Evolutionary conservation across 64 coral and sea anemone genomes (phyloP).

Genomic region (Orbicella faveolata): DNA sequence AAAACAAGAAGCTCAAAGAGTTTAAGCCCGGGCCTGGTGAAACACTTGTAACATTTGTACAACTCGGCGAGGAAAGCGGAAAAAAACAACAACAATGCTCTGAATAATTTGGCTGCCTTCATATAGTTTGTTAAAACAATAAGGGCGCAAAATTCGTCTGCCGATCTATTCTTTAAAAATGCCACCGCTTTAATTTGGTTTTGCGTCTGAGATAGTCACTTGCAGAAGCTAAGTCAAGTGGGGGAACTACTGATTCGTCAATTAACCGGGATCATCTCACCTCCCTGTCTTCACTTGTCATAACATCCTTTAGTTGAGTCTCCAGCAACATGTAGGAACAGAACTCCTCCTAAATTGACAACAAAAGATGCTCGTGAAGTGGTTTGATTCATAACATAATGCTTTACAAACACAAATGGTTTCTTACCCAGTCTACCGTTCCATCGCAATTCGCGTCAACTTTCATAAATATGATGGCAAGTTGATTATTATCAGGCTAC

Average conservation of each 20-base stretch:
- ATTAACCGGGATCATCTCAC: conserved; percentile 9
- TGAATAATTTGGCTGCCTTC: too few relatives aligned
- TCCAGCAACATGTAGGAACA: conserved; percentile 99
- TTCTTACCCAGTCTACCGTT: conserved; percentile 98
- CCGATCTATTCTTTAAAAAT: too few relatives aligned
- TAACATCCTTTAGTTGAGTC: conserved; percentile 96
- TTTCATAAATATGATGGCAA: conserved; percentile 98
- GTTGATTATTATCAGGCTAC: conserved; percentile 91
- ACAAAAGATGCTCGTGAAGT: not conserved
- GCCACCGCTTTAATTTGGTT: too few relatives aligned
- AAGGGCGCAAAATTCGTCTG: too few relatives aligned
- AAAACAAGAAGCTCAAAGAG: too few relatives aligned
- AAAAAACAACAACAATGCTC: too few relatives aligned
- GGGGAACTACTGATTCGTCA: too few relatives aligned
- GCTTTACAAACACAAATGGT: not conserved
- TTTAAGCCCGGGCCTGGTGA: too few relatives aligned
- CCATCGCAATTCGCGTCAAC: conserved; percentile 99
- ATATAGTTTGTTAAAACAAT: too few relatives aligned
- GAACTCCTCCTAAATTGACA: conserved; percentile 86
- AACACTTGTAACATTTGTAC: too few relatives aligned
- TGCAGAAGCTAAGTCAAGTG: not conserved
- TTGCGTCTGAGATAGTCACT: not conserved
- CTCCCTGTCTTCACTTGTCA: conserved; percentile 92
- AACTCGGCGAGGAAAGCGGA: too few relatives aligned
- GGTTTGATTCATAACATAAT: not conserved